Conservation (phyloP, 1,140 invertebrate genomes). For the Aphis gossypii region DNA sequence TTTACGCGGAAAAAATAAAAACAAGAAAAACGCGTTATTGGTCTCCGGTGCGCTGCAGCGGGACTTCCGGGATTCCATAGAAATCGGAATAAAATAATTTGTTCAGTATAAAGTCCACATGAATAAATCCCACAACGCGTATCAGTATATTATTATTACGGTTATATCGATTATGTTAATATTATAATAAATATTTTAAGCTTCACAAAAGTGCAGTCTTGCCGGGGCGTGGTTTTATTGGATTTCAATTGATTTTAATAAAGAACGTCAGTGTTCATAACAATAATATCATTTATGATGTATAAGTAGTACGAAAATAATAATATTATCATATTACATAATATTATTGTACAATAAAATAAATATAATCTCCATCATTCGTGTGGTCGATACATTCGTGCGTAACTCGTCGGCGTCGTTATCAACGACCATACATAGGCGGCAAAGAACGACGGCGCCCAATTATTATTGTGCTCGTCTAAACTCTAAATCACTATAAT, state of each 20-base stretch:
- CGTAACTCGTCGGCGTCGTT: not conserved
- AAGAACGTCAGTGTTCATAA: not conserved
- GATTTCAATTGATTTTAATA: not conserved
- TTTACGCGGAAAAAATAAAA: conserved; percentile 22
- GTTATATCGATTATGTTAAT: not conserved
- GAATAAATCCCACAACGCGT: not conserved
- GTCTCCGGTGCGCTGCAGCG: not conserved
- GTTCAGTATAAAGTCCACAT: not conserved
- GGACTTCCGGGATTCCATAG: not conserved
- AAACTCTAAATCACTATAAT: conserved; percentile 17
- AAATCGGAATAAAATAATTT: not conserved
- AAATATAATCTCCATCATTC: not conserved
- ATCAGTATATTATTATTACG: not conserved
- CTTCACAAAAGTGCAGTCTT: not conserved
- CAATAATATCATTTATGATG: not conserved
- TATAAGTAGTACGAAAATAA: not conserved
- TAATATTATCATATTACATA: not conserved
- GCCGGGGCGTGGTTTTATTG: not conserved
- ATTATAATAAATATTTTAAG: not conserved
- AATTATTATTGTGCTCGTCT: not conserved
- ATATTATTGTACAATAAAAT: not conserved
- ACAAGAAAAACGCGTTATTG: conserved; percentile 13
- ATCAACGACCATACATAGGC: not conserved
- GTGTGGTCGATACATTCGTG: not conserved
- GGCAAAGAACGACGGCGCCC: not conserved